Percentiles rank a stretch among this genome's conserved stretches.
Evolutionary conservation across 2,888 invertebrate species (phyloP).

Genomic region (Eretmocerus hayati): DNA sequence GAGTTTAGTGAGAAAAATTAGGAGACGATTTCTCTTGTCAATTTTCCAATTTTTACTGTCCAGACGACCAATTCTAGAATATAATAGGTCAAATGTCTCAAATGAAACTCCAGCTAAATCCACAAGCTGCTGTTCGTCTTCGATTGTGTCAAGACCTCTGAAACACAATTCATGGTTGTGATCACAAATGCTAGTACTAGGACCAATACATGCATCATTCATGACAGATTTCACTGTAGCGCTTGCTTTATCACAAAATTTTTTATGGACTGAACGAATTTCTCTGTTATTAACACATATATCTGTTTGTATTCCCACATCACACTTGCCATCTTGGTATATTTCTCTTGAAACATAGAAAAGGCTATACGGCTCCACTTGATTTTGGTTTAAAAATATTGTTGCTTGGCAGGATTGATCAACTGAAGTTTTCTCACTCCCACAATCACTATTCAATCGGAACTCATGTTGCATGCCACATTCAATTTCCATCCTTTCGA

Average conservation of each 20-base stretch:
- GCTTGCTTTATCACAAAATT: conserved; percentile 6
- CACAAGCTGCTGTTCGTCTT: conserved; percentile 17
- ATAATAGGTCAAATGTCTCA: conserved; percentile 18
- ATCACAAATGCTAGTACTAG: not conserved
- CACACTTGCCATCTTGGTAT: conserved; percentile 4
- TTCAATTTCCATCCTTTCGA: not conserved
- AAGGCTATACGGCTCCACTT: too few relatives aligned
- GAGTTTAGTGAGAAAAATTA: conserved; percentile 26
- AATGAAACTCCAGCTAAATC: conserved; percentile 19
- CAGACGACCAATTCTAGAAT: conserved; percentile 5
- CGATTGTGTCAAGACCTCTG: conserved; percentile 18
- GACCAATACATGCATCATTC: conserved; percentile 3
- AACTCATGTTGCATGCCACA: not conserved
- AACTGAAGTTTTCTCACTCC: not conserved
- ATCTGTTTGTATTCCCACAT: conserved; percentile 20
- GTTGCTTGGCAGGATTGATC: conserved; percentile 18
- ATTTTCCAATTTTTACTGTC: conserved; percentile 14
- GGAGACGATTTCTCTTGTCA: conserved; percentile 20
- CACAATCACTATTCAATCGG: too few relatives aligned
- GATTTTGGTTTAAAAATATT: conserved; percentile 12
- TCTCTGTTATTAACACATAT: not conserved
- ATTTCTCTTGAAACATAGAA: too few relatives aligned
- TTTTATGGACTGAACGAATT: not conserved
- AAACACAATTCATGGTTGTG: conserved; percentile 6
- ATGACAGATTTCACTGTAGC: conserved; percentile 1